These are phyloP conservation scores for Ceyx margarethae DNA, from an alignment of 2,113 vertebrate genomes.

Conservation along the genomic window DNA sequence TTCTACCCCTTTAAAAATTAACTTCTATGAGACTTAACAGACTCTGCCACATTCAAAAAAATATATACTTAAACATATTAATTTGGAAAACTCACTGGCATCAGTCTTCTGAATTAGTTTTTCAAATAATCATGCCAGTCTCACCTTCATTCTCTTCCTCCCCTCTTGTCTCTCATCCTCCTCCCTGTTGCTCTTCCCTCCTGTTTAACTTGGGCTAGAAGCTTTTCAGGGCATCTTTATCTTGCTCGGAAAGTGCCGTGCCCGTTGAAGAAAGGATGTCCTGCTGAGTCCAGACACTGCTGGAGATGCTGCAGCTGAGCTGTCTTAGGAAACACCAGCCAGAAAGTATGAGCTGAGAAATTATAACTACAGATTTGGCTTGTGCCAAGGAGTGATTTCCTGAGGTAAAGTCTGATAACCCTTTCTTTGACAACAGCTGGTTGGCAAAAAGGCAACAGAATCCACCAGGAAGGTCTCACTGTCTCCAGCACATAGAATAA, in stretches of 20 bases:
- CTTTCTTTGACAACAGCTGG: not conserved
- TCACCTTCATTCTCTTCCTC: not conserved
- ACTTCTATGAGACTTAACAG: not conserved
- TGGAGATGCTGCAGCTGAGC: not conserved
- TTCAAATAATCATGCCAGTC: not conserved
- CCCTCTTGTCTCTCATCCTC: not conserved
- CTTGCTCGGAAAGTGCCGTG: not conserved
- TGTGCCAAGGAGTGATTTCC: not conserved
- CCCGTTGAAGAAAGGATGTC: not conserved
- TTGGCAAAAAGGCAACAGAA: not conserved
- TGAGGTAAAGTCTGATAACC: not conserved
- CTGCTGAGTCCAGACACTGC: not conserved
- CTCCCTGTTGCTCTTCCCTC: not conserved
- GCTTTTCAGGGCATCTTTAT: not conserved
- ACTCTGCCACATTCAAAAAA: not conserved
- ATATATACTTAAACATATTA: not conserved
- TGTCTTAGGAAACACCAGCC: not conserved
- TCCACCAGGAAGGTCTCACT: not conserved
- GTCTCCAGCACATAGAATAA: not conserved
- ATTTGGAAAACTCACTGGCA: not conserved
- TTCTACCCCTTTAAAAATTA: slow-evolving; percentile 9
- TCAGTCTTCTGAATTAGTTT: not conserved
- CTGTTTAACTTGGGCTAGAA: not conserved
- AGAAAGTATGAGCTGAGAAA: not conserved
- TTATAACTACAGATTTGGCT: not conserved